phyloP scores from a whole-genome alignment of 2,113 vertebrate genomes.

The Brachypteracias leptosomus region DNA sequence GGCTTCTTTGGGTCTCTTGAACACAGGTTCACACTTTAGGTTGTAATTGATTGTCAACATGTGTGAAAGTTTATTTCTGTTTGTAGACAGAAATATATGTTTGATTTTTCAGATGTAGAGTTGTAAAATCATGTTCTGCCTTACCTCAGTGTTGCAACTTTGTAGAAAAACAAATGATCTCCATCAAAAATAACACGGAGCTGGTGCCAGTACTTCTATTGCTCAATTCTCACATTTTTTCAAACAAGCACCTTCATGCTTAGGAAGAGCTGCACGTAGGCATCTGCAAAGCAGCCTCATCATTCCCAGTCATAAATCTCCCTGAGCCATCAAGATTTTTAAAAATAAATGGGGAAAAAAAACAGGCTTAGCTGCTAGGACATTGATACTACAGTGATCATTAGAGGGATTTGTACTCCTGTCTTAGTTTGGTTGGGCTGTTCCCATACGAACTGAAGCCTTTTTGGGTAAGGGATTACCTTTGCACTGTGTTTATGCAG shows the following conservation, averaged over 20 bases:
- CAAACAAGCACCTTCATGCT: constrained; percentile 30
- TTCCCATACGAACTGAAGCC: neutral
- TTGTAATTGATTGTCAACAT: neutral
- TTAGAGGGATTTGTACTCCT: neutral
- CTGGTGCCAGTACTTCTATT: neutral
- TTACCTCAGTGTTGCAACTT: constrained; percentile 19
- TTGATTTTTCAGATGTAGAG: neutral
- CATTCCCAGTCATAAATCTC: neutral
- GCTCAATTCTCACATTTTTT: neutral
- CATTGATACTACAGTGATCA: rapidly evolving
- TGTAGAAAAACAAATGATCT: constrained; percentile 13
- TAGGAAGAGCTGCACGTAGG: neutral
- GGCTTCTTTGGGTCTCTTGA: neutral
- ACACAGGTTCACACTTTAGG: neutral
- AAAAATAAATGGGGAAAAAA: neutral
- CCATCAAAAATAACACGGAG: neutral
- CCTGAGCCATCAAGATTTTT: neutral
- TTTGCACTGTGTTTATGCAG: neutral
- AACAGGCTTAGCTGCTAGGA: neutral
- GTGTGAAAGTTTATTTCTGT: neutral
- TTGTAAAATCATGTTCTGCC: neutral
- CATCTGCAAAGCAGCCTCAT: neutral
- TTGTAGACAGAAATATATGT: neutral
- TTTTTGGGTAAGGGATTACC: neutral
- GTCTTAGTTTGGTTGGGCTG: neutral